These are phyloP conservation scores for Pheosia tremula DNA, from an alignment of 2,888 invertebrate species.

Conservation along the genomic window DNA sequence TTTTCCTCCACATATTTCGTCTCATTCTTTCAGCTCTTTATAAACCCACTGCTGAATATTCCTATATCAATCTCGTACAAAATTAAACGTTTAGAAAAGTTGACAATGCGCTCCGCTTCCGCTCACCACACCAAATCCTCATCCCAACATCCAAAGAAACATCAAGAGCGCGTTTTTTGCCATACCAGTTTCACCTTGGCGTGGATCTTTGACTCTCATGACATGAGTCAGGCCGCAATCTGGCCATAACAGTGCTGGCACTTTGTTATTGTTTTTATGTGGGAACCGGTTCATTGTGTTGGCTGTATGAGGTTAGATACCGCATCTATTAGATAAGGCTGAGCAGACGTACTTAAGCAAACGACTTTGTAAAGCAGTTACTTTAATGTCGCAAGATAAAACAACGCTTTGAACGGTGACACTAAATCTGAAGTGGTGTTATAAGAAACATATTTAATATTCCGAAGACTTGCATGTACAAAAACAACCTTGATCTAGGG, in stretches of 20 bases:
- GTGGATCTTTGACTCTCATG: constrained; percentile 50
- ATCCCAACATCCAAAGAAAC: neutral
- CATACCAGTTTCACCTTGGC: constrained; percentile 42
- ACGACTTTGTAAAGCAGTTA: neutral
- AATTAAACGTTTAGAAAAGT: too few relatives aligned
- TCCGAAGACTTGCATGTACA: too few relatives aligned
- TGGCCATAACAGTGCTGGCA: constrained; percentile 14
- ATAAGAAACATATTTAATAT: too few relatives aligned
- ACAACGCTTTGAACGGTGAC: neutral
- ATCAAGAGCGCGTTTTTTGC: constrained; percentile 17
- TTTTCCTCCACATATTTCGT: too few relatives aligned
- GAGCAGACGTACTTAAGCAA: neutral
- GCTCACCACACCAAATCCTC: neutral
- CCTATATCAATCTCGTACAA: too few relatives aligned
- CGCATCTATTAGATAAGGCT: constrained; percentile 1
- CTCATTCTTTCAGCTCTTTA: too few relatives aligned
- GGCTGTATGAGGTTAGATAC: constrained; percentile 4
- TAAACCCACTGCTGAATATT: too few relatives aligned
- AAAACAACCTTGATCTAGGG: too few relatives aligned
- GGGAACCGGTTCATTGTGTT: constrained; percentile 25
- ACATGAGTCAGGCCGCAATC: constrained; percentile 34
- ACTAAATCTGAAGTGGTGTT: too few relatives aligned
- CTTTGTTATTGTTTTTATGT: constrained; percentile 38
- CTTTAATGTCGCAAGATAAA: neutral
- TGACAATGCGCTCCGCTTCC: neutral